These are phyloP conservation scores for Pristiophorus japonicus DNA, from an alignment of 2,113 vertebrate genomes.

Conservation along the genomic window DNA sequence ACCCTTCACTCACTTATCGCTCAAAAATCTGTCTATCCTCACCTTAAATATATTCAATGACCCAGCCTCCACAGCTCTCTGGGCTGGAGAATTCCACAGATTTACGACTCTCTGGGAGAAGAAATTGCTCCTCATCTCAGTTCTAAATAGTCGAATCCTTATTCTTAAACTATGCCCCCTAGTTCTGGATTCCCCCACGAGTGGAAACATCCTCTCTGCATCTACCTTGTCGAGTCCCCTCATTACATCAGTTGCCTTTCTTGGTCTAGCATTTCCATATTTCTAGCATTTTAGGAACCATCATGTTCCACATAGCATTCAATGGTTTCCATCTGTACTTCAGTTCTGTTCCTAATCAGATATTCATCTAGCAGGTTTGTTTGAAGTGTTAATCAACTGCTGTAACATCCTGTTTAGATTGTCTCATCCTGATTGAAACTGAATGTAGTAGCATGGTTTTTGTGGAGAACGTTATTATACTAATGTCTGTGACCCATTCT, in stretches of 20 bases:
- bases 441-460: neutral
- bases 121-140: no score
- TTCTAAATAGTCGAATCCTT: no score
- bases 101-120: no score
- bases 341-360: neutral
- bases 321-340: conserved; percentile 1
- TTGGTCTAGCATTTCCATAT: neutral
- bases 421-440: neutral
- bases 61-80: no score
- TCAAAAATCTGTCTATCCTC: no score
- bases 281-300: neutral
- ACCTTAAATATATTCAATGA: no score
- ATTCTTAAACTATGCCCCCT: no score
- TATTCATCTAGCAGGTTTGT: neutral
- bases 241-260: neutral
- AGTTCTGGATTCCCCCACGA: no score
- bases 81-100: no score
- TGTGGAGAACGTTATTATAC: neutral
- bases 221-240: no score
- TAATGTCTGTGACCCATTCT: neutral
- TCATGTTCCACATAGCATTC: neutral
- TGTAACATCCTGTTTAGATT: neutral
- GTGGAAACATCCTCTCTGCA: no score
- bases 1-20: no score
- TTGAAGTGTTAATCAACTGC: conserved; percentile 4